phyloP scores from a whole-genome alignment of 1,140 invertebrate species.

The Paralvinella palmiformis region DNA sequence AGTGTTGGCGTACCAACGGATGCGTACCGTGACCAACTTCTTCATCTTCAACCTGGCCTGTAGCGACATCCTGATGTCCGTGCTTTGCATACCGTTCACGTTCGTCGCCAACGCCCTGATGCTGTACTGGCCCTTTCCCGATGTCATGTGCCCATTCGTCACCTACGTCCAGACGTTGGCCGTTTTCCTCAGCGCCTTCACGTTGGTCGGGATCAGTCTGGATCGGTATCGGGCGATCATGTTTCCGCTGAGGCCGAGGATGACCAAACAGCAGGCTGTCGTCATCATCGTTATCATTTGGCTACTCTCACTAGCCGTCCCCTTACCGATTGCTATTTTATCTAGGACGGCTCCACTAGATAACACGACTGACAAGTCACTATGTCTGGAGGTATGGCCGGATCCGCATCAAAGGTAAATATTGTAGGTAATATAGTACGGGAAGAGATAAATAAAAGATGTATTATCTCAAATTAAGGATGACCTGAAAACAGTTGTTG shows the following conservation, averaged over 20 bases:
- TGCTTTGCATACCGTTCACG: conserved; percentile 81
- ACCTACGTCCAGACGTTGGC: conserved; percentile 3
- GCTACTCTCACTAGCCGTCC: conserved; percentile 70
- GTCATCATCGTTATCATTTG: conserved; percentile 70
- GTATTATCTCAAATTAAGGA: no score
- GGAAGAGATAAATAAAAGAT: no score
- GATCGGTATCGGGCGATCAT: conserved; percentile 84
- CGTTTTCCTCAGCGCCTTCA: conserved; percentile 63
- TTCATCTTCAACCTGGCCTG: conserved; percentile 84
- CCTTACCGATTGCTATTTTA: conserved; percentile 71
- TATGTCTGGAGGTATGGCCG: conserved; percentile 49
- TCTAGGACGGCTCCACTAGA: conserved; percentile 29
- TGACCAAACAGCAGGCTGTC: conserved; percentile 66
- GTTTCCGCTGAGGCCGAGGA: conserved; percentile 72
- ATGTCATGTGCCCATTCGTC: conserved; percentile 57
- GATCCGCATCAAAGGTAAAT: neutral
- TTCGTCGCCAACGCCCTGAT: conserved; percentile 69
- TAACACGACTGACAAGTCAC: no score
- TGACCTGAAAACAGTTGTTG: no score
- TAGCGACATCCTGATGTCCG: conserved; percentile 68
- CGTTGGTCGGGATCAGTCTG: conserved; percentile 75
- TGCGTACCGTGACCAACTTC: conserved; percentile 90
- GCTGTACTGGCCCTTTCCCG: conserved; percentile 71
- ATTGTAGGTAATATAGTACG: no score
- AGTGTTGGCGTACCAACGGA: conserved; percentile 71